Evolutionary conservation across 2,113 vertebrate species (phyloP).

Genomic region (Indicator maculatus): DNA sequence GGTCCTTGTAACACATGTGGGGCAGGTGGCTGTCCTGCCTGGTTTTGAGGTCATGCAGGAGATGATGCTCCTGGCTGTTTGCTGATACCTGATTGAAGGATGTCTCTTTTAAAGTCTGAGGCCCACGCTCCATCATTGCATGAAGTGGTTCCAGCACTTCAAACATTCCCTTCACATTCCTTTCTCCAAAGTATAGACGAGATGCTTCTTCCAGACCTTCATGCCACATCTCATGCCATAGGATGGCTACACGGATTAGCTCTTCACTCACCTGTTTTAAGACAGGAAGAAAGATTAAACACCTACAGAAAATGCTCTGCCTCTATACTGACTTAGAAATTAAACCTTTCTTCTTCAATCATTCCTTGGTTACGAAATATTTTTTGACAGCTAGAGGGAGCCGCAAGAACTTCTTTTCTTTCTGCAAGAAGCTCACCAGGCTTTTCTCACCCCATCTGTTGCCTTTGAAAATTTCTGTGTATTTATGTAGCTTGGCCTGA

Average conservation of each 20-base stretch:
- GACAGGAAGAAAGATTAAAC: background rate
- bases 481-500: background rate
- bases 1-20: background rate
- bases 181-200: constrained; percentile 95
- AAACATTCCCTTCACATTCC: constrained; percentile 99
- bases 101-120: constrained; percentile 97
- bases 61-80: too few relatives aligned
- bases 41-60: background rate
- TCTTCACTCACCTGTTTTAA: constrained; percentile 92
- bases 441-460: background rate
- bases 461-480: background rate
- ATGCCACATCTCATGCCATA: constrained; percentile 99
- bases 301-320: rapidly evolving
- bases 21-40: background rate
- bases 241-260: constrained; percentile 95
- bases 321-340: background rate
- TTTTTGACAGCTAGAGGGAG: constrained; percentile 29
- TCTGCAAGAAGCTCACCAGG: background rate
- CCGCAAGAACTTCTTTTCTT: background rate
- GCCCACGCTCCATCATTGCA: constrained; percentile 98
- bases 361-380: background rate
- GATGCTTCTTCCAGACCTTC: constrained; percentile 96
- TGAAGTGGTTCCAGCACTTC: constrained; percentile 97
- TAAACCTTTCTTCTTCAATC: background rate
- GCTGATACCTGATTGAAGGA: constrained; percentile 94